These are phyloP conservation scores for Merops nubicus DNA, from an alignment of 2,113 vertebrate species.

Conservation along the genomic window DNA sequence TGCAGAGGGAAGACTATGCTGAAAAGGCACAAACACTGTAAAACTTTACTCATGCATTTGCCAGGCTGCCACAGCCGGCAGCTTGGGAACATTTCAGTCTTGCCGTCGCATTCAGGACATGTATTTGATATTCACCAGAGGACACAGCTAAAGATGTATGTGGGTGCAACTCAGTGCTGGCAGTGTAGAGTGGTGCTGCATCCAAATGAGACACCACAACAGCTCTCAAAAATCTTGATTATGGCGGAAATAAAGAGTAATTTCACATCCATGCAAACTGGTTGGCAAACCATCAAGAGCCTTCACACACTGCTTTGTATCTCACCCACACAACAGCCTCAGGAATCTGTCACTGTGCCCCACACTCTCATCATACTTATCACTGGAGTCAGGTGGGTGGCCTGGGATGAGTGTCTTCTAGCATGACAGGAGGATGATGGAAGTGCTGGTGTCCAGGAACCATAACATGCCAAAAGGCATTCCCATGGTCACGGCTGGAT, in stretches of 20 bases:
- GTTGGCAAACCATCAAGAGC: not conserved
- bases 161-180: not conserved
- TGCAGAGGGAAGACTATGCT: not conserved
- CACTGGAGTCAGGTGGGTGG: not conserved
- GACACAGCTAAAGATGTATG: not conserved
- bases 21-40: not conserved
- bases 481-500: accelerated
- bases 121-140: not conserved
- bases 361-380: not conserved
- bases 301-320: not conserved
- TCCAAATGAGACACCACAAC: accelerated
- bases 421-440: not conserved
- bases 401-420: not conserved
- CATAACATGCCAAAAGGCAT: not conserved
- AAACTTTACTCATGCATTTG: not conserved
- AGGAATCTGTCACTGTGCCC: not conserved
- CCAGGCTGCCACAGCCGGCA: not conserved
- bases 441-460: not conserved
- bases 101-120: not conserved
- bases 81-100: not conserved
- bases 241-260: not conserved
- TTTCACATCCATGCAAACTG: not conserved
- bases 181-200: not conserved
- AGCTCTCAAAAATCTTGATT: not conserved
- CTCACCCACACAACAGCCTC: not conserved